Base-by-base conservation (phyloP, 2,797 vertebrate genomes). In the Sebastes wilsoni region DNA sequence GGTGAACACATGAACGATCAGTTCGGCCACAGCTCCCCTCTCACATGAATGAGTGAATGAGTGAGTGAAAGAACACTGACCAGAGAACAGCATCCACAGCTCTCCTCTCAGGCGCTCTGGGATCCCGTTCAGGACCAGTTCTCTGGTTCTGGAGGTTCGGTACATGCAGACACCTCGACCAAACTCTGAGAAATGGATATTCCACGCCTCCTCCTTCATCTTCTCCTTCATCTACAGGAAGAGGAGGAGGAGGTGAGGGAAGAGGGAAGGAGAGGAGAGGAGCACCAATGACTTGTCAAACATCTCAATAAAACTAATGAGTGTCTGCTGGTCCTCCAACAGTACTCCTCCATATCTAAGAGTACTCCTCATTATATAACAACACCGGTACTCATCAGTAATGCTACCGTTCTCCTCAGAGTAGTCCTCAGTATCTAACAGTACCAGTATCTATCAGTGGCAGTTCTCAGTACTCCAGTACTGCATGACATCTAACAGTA, bases 161-260 rank as follows among this genome's bases (percentile, higher is more conserved):
- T 99, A 99, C 98, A 99, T 99, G 81, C 98, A 99, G 89, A 99
- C 96, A 0, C 98, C 98, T 0, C 98, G 96, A 7, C 98, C 98
- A 4, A 97, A 99, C 93, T 99, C 98, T 22, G 97, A 98, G 94
- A 99, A 99, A 88, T 99, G 98, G 84, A 99, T 98, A 88, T 98
- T 97, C 98, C 98, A 99, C 0, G 97, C 97, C 83, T 99, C 98
- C 83, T 98, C 97, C 79, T 99, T 99, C 97, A 99, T 98, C 88
- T 96, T 98, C 90, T 99, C 98, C 89, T 97, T 98, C 83, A 97
- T 97, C 98, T 99, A 73, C 42, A 79, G 16, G 46, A 49, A 20
- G 27, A 52, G 11, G 25, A 36, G 23, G 22, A 27, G 13, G 30
- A 8, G 61, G 11, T 9, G 10, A 16, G 11, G 3, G 23, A 10